A percentile compares a stretch with the other conserved stretches of the same genome.
phyloP scores from a whole-genome alignment of 2,113 vertebrate genomes.

The Pygathrix nemaeus region DNA sequence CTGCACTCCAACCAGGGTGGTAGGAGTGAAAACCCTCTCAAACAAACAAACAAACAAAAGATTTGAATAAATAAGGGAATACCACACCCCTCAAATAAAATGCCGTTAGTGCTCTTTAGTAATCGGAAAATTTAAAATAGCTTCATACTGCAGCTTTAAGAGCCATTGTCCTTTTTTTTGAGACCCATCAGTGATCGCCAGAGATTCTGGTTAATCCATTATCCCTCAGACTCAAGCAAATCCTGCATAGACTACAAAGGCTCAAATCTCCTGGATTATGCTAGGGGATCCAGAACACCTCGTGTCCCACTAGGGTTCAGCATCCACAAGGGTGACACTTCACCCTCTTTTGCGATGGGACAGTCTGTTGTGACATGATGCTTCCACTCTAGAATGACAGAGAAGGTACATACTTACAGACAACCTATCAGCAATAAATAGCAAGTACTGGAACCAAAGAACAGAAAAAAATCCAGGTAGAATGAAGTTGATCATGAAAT shows the following conservation, averaged over 20 bases:
- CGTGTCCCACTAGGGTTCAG: not conserved
- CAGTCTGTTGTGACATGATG: not conserved
- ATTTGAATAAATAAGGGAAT: not conserved
- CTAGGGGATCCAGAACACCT: not conserved
- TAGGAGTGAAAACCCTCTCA: not conserved
- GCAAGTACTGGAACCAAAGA: not conserved
- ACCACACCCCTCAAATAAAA: not conserved
- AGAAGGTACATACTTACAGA: not conserved
- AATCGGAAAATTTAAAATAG: not conserved
- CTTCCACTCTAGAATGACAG: not conserved
- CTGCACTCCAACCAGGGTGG: not conserved
- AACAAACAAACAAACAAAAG: not conserved
- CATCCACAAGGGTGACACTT: not conserved
- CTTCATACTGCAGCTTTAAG: not conserved
- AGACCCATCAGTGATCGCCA: not conserved
- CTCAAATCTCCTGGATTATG: not conserved
- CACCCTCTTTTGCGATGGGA: not conserved
- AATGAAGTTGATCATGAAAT: slow-evolving; percentile 16
- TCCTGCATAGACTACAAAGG: slow-evolving; percentile 4
- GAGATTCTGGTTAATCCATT: not conserved
- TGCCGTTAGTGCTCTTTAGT: not conserved
- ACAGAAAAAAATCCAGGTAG: not conserved
- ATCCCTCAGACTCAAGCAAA: not conserved
- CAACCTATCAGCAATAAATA: slow-evolving; percentile 33
- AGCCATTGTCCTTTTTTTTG: slow-evolving; percentile 18